Base-by-base conservation (phyloP, 2,113 vertebrate species). In the Hystrix cristata region DNA sequence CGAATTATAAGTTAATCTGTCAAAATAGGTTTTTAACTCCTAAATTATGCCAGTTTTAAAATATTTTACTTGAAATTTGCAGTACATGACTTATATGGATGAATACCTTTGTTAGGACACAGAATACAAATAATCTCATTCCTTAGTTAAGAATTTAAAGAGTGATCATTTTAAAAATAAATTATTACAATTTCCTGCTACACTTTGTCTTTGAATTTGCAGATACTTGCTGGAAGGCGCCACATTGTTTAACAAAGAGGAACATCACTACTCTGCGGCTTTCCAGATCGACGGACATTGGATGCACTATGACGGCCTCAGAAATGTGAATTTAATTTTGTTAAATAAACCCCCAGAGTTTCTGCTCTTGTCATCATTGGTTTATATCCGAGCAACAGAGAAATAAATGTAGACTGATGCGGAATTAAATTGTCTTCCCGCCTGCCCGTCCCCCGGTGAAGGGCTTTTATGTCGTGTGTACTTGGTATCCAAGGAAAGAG, bases 221-320 rank as follows among this genome's bases (percentile, higher is more conserved):
- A 99, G 99, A 97, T 99, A 99, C 95, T 98, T 98, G 71, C 98
- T 99, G 91, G 99, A 99, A 98, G 99, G 99, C 57, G 99, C 99
- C 98, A 99, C 99, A 23, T 98, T 99, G 93, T 99, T 99, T 98
- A 99, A 99, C 98, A 99, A 98, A 97, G 99, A 99, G 92, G 99
- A 99, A 94, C 99, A 99, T 97, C 99, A 99, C 98, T 99, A 99
- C 97, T 99, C 99, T 13, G 99, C 99, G 74, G 99, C 99, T 67
- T 99, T 99, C 98, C 99, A 99, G 97, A 99, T 99, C 13, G 99
- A 99, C 6, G 98, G 99, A 85, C 99, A 98, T 98, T 99, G 99
- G 99, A 98, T 99, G 99, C 99, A 99, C 97, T 99, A 99, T 2
- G 99, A 99, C 57, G 99, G 99, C 4, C 98, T 99, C 97, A 98